A percentile compares a stretch with the other conserved stretches of the same genome.
Conservation (phyloP, 2,888 invertebrate genomes). For the Cotesia congregata region DNA sequence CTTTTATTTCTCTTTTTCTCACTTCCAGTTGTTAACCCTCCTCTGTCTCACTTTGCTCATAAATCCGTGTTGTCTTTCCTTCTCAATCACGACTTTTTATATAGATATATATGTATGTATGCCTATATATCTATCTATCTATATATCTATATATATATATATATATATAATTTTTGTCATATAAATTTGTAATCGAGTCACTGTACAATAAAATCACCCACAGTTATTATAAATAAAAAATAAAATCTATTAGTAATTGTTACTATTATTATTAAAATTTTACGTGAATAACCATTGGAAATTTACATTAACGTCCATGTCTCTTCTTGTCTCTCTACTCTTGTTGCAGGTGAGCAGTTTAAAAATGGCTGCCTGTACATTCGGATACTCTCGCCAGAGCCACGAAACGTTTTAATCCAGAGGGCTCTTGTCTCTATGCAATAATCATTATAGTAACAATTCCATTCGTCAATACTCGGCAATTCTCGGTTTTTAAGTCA, state of each 20-base stretch:
- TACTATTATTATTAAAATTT: slow-evolving; percentile 1
- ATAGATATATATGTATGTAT: not conserved
- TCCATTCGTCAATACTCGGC: not conserved
- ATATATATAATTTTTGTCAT: not conserved
- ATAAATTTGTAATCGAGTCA: not conserved
- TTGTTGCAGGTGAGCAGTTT: slow-evolving; percentile 63
- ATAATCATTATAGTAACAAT: not conserved
- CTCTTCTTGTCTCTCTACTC: slow-evolving; percentile 41
- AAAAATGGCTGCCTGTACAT: slow-evolving; percentile 64
- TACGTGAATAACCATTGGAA: slow-evolving; percentile 30
- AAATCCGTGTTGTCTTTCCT: not conserved
- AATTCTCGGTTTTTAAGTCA: not conserved
- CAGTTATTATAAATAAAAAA: not conserved
- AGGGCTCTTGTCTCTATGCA: slow-evolving; percentile 24
- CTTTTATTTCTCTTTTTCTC: slow-evolving; percentile 31
- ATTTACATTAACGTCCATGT: slow-evolving; percentile 37
- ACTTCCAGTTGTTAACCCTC: slow-evolving; percentile 47
- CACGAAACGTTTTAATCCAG: slow-evolving; percentile 42
- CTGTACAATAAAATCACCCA: not conserved
- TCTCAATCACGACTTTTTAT: not conserved
- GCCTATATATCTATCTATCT: not conserved
- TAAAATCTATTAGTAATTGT: not conserved
- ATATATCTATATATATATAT: not conserved
- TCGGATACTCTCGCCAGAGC: slow-evolving; percentile 44
- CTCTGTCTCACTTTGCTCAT: slow-evolving; percentile 22